Percentiles rank a stretch among this genome's conserved stretches.
Evolutionary conservation across 2,797 vertebrate genomes (phyloP).

Genomic region (Enteromius afrohamiltoni): DNA sequence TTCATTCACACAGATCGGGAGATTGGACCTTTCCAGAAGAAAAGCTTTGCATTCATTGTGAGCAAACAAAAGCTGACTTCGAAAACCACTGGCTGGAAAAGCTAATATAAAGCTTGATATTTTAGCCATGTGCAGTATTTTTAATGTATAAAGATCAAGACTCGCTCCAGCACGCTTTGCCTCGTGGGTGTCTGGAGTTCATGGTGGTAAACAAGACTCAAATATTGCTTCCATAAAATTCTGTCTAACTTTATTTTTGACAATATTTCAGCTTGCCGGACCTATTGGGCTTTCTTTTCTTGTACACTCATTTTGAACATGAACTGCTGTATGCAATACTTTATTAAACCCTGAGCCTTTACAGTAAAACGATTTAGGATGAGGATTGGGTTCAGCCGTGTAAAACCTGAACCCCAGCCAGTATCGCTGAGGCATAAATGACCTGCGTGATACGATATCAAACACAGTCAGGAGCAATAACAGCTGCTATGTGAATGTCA

Average conservation of each 20-base stretch:
- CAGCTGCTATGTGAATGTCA: constrained; percentile 43
- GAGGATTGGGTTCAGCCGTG: constrained; percentile 6
- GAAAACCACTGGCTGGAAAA: constrained; percentile 28
- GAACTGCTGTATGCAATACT: not conserved
- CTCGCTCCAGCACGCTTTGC: constrained; percentile 13
- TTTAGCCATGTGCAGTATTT: constrained; percentile 39
- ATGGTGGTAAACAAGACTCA: constrained; percentile 27
- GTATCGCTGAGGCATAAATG: constrained; percentile 19
- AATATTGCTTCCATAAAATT: constrained; percentile 36
- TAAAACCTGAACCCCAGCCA: constrained; percentile 22
- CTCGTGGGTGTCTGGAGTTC: constrained; percentile 13
- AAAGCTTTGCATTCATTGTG: not conserved
- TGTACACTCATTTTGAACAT: not conserved
- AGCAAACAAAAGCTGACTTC: constrained; percentile 13
- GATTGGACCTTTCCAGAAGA: constrained; percentile 25
- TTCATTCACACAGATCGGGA: constrained; percentile 32
- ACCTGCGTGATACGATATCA: constrained; percentile 16
- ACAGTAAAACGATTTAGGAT: constrained; percentile 28
- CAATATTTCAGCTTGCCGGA: constrained; percentile 1
- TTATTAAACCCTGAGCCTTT: constrained; percentile 10
- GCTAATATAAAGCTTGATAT: constrained; percentile 34
- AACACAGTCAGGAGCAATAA: constrained; percentile 41
- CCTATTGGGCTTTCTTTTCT: not conserved
- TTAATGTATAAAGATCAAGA: constrained; percentile 31
- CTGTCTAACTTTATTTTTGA: constrained; percentile 6